Evolutionary conservation across 2,888 invertebrate genomes (phyloP).

Genomic region (Chelonus formosanus): DNA sequence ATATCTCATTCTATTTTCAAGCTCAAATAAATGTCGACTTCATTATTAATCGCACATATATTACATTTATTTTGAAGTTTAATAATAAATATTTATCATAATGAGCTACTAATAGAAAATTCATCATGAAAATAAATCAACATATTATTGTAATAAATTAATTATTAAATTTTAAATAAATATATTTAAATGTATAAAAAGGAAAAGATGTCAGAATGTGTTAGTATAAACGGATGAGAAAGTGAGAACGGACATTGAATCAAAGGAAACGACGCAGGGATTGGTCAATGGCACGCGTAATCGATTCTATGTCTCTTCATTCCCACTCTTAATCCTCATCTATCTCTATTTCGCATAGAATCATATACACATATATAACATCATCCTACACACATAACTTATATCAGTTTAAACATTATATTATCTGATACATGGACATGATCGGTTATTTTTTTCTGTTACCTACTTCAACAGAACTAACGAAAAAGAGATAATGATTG

Average conservation of each 20-base stretch:
- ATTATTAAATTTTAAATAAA: neutral
- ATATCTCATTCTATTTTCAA: too few species aligned
- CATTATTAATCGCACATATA: too few species aligned
- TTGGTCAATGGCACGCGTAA: slow-evolving; percentile 53
- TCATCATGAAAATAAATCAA: too few species aligned
- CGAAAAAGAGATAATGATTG: slow-evolving; percentile 21
- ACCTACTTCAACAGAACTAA: slow-evolving; percentile 10
- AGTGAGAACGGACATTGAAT: slow-evolving; percentile 19
- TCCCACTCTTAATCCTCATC: slow-evolving; percentile 2
- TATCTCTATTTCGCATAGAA: slow-evolving; percentile 16
- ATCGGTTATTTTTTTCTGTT: slow-evolving; percentile 24
- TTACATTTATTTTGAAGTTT: too few species aligned
- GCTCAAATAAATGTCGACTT: too few species aligned
- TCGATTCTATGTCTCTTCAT: slow-evolving; percentile 40
- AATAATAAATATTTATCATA: too few species aligned
- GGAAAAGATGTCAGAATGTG: neutral
- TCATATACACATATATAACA: slow-evolving; percentile 25
- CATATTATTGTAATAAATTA: too few species aligned
- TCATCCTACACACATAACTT: neutral
- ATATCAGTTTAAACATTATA: slow-evolving; percentile 14
- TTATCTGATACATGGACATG: too few species aligned
- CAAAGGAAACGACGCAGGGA: slow-evolving; percentile 31
- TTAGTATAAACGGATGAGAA: neutral
- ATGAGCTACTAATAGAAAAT: too few species aligned
- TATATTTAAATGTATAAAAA: neutral